phyloP scores from a whole-genome alignment of 2,797 vertebrate species.

The Cyclura pinguis region DNA sequence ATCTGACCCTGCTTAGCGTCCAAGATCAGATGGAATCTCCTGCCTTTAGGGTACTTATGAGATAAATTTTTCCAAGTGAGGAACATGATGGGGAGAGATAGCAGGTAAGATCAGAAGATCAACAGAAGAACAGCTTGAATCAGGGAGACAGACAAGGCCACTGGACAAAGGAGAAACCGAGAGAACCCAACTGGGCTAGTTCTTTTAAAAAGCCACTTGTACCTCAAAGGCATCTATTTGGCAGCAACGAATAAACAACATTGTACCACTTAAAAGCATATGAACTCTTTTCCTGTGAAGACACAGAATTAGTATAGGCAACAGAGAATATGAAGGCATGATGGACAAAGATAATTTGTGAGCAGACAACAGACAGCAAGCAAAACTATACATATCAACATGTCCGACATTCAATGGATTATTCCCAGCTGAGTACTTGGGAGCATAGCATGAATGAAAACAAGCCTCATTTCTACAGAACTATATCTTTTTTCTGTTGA shows the following conservation, averaged over 20 bases:
- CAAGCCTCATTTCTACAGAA: neutral
- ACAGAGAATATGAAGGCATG: neutral
- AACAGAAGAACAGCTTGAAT: neutral
- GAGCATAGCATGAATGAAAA: neutral
- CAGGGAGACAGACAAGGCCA: neutral
- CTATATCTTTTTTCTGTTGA: neutral
- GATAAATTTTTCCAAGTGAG: neutral
- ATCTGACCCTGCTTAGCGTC: too few species aligned
- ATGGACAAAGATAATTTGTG: slow-evolving; percentile 30
- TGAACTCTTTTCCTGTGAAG: slow-evolving; percentile 3
- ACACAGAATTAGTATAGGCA: neutral
- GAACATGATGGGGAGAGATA: neutral
- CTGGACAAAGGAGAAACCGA: neutral
- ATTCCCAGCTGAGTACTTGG: neutral
- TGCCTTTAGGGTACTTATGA: neutral
- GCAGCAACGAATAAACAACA: neutral
- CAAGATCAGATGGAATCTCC: neutral
- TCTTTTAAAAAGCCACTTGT: neutral
- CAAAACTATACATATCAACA: neutral
- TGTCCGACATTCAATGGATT: neutral
- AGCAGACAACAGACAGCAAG: slow-evolving; percentile 36
- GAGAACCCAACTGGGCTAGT: neutral
- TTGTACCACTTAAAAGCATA: slow-evolving; percentile 13
- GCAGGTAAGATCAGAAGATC: neutral
- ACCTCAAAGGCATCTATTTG: neutral